Base-by-base conservation (phyloP, 2,888 invertebrate genomes). In the Xiphydria camelus region DNA sequence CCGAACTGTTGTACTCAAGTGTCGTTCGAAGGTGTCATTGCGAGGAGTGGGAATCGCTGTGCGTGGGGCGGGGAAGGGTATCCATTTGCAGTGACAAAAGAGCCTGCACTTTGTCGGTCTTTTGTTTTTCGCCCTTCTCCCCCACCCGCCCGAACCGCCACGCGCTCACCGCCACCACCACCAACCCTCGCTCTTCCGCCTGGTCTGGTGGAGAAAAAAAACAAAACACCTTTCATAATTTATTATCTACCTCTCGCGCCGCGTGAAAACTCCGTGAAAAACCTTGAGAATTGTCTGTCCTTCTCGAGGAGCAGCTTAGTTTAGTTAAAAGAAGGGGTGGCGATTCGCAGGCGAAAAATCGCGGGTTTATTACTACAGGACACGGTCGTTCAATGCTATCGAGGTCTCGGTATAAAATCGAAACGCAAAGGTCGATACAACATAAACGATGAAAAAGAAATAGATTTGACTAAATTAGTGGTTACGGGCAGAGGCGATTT, bases 51-150 rank as follows among this genome's bases (percentile, higher is more conserved):
- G 22, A 23, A 41, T 4, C 31, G 23, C 19, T 17, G 29, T 3
- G 29, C n/a, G 14, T 7, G 7, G 29, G 12, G 12, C 20, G 29
- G 15, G 37, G 22, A 9, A 25, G 35, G 22, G n/a, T 25, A 31
- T 44, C 37, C 37, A 44, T 44, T 44, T 44, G 37, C 43, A 44
- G 23, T 18, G 17, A 44, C 43, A 38, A 44, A 29, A 22, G 43
- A 38, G 31, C 37, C 43, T 44, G 43, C 43, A 44, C 43, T 44
- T 44, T 44, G 43, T 38, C 26, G 31, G 22, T 31, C 17, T 26
- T 38, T 44, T 44, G 43, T 44, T 44, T 44, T 42, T 42, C 18
- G 6, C 17, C 29, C 15, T 15, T 34, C 17, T 17, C 34, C 15
- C 29, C 15, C 29, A 29, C 29, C 12, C 15, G 29, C 29, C 15